Conservation (phyloP, 2,797 vertebrate genomes). For the Buceros bicornis region DNA sequence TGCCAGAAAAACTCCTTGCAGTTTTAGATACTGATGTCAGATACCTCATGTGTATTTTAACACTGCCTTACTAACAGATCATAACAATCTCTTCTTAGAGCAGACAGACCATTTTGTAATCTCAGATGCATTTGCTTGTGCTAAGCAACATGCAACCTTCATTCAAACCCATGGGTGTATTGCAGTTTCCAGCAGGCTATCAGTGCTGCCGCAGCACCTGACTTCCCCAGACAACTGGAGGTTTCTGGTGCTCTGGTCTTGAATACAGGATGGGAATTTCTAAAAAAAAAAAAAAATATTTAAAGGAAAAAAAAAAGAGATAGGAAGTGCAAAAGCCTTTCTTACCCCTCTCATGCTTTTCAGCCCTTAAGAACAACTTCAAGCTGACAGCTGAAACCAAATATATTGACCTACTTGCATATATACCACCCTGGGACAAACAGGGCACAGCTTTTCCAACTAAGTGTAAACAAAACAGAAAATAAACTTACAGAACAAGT, state of each 20-base stretch:
- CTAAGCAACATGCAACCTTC: slow-evolving; percentile 16
- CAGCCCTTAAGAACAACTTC: slow-evolving; percentile 9
- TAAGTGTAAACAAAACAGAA: slow-evolving; percentile 42
- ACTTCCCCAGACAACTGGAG: neutral
- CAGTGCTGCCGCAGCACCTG: neutral
- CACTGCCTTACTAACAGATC: neutral
- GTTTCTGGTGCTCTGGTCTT: neutral
- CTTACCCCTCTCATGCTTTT: neutral
- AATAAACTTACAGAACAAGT: slow-evolving; percentile 27
- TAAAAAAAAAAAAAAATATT: no score
- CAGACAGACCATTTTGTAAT: slow-evolving; percentile 48
- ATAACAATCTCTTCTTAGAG: slow-evolving; percentile 34
- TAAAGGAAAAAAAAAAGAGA: neutral
- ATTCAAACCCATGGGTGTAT: slow-evolving; percentile 29
- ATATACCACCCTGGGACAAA: slow-evolving; percentile 30
- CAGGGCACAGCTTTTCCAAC: neutral
- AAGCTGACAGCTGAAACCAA: neutral
- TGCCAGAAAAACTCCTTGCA: neutral
- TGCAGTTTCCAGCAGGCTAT: slow-evolving; percentile 9
- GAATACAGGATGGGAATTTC: neutral
- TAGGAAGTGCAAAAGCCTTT: neutral
- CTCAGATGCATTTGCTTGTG: slow-evolving; percentile 20
- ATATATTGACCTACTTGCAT: slow-evolving; percentile 42
- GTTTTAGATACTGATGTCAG: neutral
- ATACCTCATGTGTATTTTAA: neutral